Base-by-base conservation (phyloP, 2,113 vertebrate genomes). In the Pygoscelis antarcticus region DNA sequence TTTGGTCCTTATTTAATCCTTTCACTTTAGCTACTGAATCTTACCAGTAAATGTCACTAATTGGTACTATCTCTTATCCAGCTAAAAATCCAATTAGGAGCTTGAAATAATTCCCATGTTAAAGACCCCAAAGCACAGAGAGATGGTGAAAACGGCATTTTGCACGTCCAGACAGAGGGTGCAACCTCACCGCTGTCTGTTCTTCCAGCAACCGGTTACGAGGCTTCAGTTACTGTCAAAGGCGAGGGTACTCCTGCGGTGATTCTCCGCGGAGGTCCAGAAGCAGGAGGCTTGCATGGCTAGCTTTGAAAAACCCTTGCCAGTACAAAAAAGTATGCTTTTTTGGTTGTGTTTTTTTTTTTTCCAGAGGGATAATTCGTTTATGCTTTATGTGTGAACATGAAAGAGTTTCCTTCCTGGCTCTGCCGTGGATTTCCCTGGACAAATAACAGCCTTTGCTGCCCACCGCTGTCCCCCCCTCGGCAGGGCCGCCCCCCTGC, bases 1-100 rank as follows among this genome's bases (percentile, higher is more conserved):
- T 96, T 96, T 97, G 62, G 78, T 72, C 82, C 46, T 76, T 80
- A 46, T 76, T 95, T 91, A 85, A 97, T 95, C 81, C 66, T 90
- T 85, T 89, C 20, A 21, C 66, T 93, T 95, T 42, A 83, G 92
- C 79, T 76, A 65, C 75, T 2, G 1, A 72, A 57, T 95, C 60
- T 86, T 80, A 88, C 10, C 75, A 70, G 81, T 71, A 47, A 89
- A 60, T 46, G 66, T 51, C 61, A 64, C 77, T 84, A 38, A 96
- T 94, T 60, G 7, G 44, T 46, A 6, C 89, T 51, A 42, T 85
- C 95, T 85, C 66, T 87, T 70, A 82, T 18, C 93, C 85, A 74
- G 61, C 83, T 89, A 58, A 72, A 93, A 93, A 83, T 77, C 93
- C 96, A 94, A 58, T 87, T 93, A 85, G 78, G 40, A 92, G 58